Base-by-base conservation (phyloP, 2,797 vertebrate species). In the Harpagifer antarcticus region DNA sequence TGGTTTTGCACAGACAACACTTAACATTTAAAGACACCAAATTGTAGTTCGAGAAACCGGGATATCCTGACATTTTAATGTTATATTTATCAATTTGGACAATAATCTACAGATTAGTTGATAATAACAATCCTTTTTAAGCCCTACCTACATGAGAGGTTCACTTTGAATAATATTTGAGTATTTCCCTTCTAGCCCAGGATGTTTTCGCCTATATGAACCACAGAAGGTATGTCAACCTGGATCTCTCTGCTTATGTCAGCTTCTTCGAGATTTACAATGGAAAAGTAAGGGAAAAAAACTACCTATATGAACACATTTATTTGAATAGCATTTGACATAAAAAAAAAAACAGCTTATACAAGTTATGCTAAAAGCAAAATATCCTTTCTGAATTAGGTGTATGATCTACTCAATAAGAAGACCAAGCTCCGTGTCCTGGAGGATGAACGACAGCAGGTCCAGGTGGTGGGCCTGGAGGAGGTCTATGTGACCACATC, bases 211-310 rank as follows among this genome's bases (percentile, higher is more conserved):
- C 94, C 10, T 91, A 96, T 58, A 93, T 97, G 81, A 94, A 88
- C 64, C 96, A 99, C 83, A 92, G 95, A 72, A 93, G 80, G 14
- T 97, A 96, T 78, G 83, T 81, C n/a, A 88, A 71, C 68, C 81
- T 95, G 82, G 90, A 95, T 74, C 88, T 99, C 31, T 94, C 93
- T 70, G 94, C 96, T 19, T 97, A 94, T 37, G 97, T 98, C 79
- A 97, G 96, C 31, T 99, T 99, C 93, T 99, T 99, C 86, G 98
- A 99, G 90, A 99, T 99, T 89, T 99, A 99, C 92, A 99, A 99
- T 56, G 96, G 98, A 79, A 99, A 99, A 95, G 98, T 99, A 89
- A 86, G 74, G 59, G 16, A 48, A 27, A 33, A 0, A 1, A 55
- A 1, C 27, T 42, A 14, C 40, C 43, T 58, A 2, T 11, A 61